Conservation (phyloP, 2,888 invertebrate genomes). For the Brachyptera putata region DNA sequence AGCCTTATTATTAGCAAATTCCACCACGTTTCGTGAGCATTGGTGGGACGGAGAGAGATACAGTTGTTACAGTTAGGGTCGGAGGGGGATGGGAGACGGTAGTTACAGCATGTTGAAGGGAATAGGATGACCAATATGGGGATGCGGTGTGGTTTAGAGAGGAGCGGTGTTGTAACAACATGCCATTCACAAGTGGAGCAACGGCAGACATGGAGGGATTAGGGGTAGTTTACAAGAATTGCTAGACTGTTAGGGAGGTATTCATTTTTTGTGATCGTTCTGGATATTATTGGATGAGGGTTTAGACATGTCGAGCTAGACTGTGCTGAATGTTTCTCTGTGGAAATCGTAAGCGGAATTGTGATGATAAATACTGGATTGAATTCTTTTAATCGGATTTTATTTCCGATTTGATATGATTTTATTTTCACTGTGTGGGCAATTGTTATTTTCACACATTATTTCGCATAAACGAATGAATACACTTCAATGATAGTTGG, state of each 20-base stretch:
- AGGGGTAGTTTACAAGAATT: slow-evolving; percentile 1
- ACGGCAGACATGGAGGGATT: slow-evolving; percentile 13
- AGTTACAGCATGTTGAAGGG: slow-evolving; percentile 4
- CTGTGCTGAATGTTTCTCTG: too few relatives aligned
- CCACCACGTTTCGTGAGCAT: slow-evolving; percentile 14
- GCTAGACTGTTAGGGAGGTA: not conserved
- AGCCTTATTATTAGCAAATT: slow-evolving; percentile 22
- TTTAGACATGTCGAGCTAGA: too few relatives aligned
- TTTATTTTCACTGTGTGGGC: too few relatives aligned
- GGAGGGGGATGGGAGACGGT: not conserved
- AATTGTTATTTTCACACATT: too few relatives aligned
- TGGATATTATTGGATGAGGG: too few relatives aligned
- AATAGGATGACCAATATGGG: slow-evolving; percentile 17
- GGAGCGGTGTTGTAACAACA: not conserved
- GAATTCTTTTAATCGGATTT: too few relatives aligned
- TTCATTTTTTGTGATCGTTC: too few relatives aligned
- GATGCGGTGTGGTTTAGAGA: slow-evolving; percentile 10
- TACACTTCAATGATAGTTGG: too few relatives aligned
- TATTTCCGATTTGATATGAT: too few relatives aligned
- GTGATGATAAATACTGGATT: too few relatives aligned
- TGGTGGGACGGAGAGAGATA: slow-evolving; percentile 7
- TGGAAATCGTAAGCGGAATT: too few relatives aligned
- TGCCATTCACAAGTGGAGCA: slow-evolving; percentile 15
- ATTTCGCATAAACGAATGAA: too few relatives aligned
- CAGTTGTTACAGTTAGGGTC: not conserved